Conservation (phyloP, 2,888 invertebrate genomes). For the Drosophila macrospina region DNA sequence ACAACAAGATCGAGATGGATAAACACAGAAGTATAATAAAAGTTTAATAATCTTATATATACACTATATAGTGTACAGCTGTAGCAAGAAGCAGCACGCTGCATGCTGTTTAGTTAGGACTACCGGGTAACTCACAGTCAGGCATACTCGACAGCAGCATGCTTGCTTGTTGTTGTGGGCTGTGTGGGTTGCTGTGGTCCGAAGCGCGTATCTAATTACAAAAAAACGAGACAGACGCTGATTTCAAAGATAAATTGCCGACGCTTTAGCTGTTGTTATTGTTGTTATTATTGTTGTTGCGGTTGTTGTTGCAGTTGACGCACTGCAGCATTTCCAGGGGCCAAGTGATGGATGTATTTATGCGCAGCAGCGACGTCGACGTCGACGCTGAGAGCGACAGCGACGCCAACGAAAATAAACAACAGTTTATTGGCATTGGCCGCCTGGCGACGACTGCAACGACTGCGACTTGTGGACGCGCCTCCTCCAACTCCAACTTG, state of each 20-base stretch:
- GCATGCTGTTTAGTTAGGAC: background rate
- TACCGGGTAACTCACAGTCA: background rate
- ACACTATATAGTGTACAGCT: too few species aligned
- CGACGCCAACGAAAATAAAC: conserved; percentile 71
- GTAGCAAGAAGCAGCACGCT: too few species aligned
- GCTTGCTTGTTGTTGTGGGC: conserved; percentile 34
- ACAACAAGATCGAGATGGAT: too few species aligned
- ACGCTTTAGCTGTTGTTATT: conserved; percentile 32
- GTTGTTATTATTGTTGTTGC: conserved; percentile 18
- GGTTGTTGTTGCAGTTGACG: conserved; percentile 33
- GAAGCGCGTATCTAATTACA: conserved; percentile 76
- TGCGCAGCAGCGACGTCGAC: conserved; percentile 55
- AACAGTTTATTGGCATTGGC: conserved; percentile 75
- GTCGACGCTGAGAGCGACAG: conserved; percentile 31
- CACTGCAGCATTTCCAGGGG: conserved; percentile 47
- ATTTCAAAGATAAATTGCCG: conserved; percentile 81
- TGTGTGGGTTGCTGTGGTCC: conserved; percentile 66
- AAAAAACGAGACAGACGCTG: conserved; percentile 76
- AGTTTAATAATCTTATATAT: too few species aligned
- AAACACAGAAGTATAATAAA: too few species aligned
- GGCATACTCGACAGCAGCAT: background rate
- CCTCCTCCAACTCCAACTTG: conserved; percentile 17
- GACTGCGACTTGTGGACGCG: conserved; percentile 21
- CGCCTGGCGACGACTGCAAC: conserved; percentile 26
- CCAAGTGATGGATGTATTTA: conserved; percentile 74